Percentiles rank a stretch among this genome's conserved stretches.
phyloP scores from a whole-genome alignment of 2,888 invertebrate genomes.

The Dryomyza anilis region DNA sequence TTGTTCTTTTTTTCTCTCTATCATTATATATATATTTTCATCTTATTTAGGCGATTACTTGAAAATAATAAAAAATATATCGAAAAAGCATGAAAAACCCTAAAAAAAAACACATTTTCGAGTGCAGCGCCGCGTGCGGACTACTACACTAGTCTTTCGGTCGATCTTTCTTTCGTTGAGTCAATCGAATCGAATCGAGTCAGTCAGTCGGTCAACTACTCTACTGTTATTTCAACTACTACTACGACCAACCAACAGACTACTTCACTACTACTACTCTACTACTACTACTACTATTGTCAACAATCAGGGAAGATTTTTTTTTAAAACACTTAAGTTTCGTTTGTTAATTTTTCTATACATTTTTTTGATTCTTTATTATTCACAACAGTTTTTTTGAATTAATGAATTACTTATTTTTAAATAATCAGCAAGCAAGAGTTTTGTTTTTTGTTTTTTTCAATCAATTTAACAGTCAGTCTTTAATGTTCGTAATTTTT shows the following conservation, averaged over 20 bases:
- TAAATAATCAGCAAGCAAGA: slow-evolving; percentile 31
- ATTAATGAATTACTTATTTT: slow-evolving; percentile 27
- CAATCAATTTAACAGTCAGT: slow-evolving; percentile 15
- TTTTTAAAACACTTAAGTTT: slow-evolving; percentile 31
- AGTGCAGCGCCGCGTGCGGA: slow-evolving; percentile 1
- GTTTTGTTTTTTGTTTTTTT: slow-evolving; percentile 17
- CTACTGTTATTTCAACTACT: slow-evolving; percentile 13
- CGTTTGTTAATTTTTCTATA: slow-evolving; percentile 37
- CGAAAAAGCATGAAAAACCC: not conserved
- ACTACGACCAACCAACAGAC: too few species aligned
- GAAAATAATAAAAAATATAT: slow-evolving; percentile 21
- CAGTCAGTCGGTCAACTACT: slow-evolving; percentile 12
- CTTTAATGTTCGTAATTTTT: slow-evolving; percentile 15
- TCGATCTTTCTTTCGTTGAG: slow-evolving; percentile 2
- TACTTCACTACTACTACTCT: slow-evolving; percentile 18
- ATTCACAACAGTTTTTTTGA: slow-evolving; percentile 15
- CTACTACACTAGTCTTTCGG: not conserved
- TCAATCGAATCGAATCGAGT: too few species aligned
- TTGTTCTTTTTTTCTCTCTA: slow-evolving; percentile 31
- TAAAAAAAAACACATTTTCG: slow-evolving; percentile 11
- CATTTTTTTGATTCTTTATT: slow-evolving; percentile 45
- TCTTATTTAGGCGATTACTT: slow-evolving; percentile 34
- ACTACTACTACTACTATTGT: slow-evolving; percentile 19
- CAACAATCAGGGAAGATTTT: slow-evolving; percentile 46
- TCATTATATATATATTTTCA: slow-evolving; percentile 34